These are phyloP conservation scores for Papilio machaon DNA, from an alignment of 1,140 invertebrate species.

Conservation along the genomic window DNA sequence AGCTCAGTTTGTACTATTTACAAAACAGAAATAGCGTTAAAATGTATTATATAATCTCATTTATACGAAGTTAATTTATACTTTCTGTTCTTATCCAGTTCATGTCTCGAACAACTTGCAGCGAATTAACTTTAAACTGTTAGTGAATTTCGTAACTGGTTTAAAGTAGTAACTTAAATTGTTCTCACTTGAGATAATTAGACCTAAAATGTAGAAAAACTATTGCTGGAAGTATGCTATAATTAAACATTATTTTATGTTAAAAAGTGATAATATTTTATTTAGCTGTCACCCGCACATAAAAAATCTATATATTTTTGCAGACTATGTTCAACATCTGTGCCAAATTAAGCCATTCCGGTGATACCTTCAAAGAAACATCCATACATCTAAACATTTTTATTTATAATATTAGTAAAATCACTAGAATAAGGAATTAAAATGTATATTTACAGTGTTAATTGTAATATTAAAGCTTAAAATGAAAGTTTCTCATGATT, in stretches of 20 bases:
- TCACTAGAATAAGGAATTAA: too few relatives aligned
- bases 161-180: conserved; percentile 10
- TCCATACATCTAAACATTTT: too few relatives aligned
- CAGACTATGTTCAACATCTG: too few relatives aligned
- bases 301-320: too few relatives aligned
- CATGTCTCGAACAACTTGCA: conserved; percentile 20
- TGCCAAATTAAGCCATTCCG: too few relatives aligned
- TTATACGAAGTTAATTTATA: conserved; percentile 24
- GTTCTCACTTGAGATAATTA: conserved; percentile 18
- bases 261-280: not conserved
- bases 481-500: too few relatives aligned
- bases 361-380: too few relatives aligned
- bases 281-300: too few relatives aligned
- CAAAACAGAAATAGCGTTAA: not conserved
- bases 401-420: too few relatives aligned
- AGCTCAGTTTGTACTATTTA: conserved; percentile 1
- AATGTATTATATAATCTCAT: conserved; percentile 10
- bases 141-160: conserved; percentile 21
- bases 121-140: conserved; percentile 14
- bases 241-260: not conserved
- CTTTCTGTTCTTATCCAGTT: conserved; percentile 17
- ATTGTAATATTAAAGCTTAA: too few relatives aligned
- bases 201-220: not conserved
- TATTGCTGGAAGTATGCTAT: not conserved
- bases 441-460: too few relatives aligned